Percentiles rank a stretch among this genome's conserved stretches.
These are phyloP conservation scores for Stichopus chloronotus DNA, from an alignment of 35 echinoderm and acorn worm species.

Conservation along the genomic window DNA sequence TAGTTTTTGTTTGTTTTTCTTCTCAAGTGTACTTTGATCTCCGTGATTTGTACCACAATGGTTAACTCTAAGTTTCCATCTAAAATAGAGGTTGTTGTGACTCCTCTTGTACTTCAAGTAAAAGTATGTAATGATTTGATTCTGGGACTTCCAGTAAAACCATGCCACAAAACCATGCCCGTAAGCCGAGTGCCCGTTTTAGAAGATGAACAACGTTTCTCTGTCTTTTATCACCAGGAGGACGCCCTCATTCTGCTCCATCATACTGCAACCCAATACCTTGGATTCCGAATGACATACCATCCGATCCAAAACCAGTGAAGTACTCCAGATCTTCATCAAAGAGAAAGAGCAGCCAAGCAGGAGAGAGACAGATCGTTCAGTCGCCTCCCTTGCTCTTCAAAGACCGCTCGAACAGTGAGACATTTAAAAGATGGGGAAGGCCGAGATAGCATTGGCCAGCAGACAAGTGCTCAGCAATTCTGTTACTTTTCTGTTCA, in stretches of 20 bases:
- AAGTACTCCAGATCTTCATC: not conserved
- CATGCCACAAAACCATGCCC: not conserved
- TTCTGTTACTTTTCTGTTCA: no score
- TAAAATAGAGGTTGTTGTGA: not conserved
- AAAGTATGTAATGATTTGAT: not conserved
- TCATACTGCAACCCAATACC: slow-evolving; percentile 22
- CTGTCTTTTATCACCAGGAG: not conserved
- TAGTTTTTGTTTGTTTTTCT: no score
- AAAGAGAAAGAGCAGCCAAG: not conserved
- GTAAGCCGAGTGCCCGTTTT: not conserved
- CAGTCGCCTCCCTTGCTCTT: slow-evolving; percentile 25
- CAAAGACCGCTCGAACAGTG: slow-evolving; percentile 4
- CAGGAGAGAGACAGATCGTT: not conserved
- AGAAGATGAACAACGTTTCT: not conserved
- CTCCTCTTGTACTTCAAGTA: not conserved
- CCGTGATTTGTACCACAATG: no score
- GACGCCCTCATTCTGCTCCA: not conserved
- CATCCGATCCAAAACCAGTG: not conserved
- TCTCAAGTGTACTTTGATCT: no score
- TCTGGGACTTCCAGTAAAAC: not conserved
- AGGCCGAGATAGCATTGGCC: not conserved
- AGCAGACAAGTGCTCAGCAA: not conserved
- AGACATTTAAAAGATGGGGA: slow-evolving; percentile 5
- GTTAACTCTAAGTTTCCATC: not conserved
- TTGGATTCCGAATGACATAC: slow-evolving; percentile 11